Evolutionary conservation across 2,888 invertebrate species (phyloP).

Genomic region (Drosophila parthenogenetica): DNA sequence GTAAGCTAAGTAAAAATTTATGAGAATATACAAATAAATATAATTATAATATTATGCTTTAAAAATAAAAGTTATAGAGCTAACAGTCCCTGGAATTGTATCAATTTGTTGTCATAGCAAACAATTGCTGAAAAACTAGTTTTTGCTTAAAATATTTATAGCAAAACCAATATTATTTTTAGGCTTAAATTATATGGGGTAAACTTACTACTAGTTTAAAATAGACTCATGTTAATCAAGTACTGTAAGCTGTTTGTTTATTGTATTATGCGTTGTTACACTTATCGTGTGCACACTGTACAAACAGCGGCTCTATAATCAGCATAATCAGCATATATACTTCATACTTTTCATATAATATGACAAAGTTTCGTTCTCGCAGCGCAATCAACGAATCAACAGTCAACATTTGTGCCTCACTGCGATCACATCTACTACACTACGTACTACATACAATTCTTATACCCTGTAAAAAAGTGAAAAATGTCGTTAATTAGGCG

Average conservation of each 20-base stretch:
- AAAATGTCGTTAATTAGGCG: conserved; percentile 29
- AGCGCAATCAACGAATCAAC: conserved; percentile 47
- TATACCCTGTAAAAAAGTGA: conserved; percentile 8
- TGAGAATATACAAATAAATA: too few species aligned
- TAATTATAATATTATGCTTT: too few species aligned
- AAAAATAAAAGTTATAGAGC: too few species aligned
- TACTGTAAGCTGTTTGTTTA: too few species aligned
- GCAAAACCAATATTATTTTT: background rate
- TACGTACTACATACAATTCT: background rate
- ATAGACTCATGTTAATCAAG: too few species aligned
- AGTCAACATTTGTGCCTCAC: conserved; percentile 65
- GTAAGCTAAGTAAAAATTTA: too few species aligned
- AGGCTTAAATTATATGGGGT: too few species aligned
- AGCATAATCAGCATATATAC: conserved; percentile 26
- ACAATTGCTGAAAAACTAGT: background rate
- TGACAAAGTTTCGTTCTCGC: conserved; percentile 67
- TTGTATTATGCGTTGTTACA: background rate
- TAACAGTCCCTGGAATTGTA: background rate
- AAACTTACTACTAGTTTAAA: too few species aligned
- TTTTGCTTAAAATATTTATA: background rate
- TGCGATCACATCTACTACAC: conserved; percentile 38
- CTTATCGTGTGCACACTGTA: conserved; percentile 12
- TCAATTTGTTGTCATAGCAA: background rate
- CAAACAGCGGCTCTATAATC: conserved; percentile 23
- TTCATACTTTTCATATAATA: conserved; percentile 31